Evolutionary conservation across 1,140 invertebrate genomes (phyloP), one percentile per base, ranked within the genome.

Genomic region (Limonius californicus): DNA sequence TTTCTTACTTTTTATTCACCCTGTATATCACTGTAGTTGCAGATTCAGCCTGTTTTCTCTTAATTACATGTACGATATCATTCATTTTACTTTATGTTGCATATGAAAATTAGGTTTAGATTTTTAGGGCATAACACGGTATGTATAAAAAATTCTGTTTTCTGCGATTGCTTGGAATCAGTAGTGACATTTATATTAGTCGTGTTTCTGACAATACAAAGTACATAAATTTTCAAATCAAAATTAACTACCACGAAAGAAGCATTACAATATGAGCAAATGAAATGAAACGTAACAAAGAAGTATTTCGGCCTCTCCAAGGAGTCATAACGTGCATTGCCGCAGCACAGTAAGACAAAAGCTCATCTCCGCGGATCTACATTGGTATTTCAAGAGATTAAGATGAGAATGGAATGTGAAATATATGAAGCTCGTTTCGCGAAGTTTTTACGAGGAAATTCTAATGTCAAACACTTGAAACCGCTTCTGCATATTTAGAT

Each of bases 261-360:
- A 50, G 19, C 20, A 50, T 18, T 50, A 50, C 16, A 50, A 50
- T 50, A 50, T 39, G 35, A 50, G n/a, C 45, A 50, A 50, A 50
- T 50, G 45, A 50, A 50, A 50, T 50, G 45, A 50, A 50, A 50
- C 45, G 45, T 19, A 50, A 50, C 45, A 50, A 50, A 50, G 45
- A 18, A 50, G 45, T 50, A 50, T 50, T 50, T 50, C 45, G 20
- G 45, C 12, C 20, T 21, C 20, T 50, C 45, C 1, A 19, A 19
- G 45, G 16, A 50, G 16, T 50, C 16, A 50, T 50, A 50, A 50
- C 45, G 45, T 50, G 45, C 45, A 39, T 39, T 39, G 35, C 35
- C n/a, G n/a, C 35, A 39, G 35, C 35, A 50, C 45, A 21, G 16
- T 19, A 50, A 50, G 45, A 50, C 45, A 50, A 50, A 50, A 50